These are phyloP conservation scores for Amphimallon solstitiale DNA, from an alignment of 2,888 invertebrate species.

Conservation along the genomic window DNA sequence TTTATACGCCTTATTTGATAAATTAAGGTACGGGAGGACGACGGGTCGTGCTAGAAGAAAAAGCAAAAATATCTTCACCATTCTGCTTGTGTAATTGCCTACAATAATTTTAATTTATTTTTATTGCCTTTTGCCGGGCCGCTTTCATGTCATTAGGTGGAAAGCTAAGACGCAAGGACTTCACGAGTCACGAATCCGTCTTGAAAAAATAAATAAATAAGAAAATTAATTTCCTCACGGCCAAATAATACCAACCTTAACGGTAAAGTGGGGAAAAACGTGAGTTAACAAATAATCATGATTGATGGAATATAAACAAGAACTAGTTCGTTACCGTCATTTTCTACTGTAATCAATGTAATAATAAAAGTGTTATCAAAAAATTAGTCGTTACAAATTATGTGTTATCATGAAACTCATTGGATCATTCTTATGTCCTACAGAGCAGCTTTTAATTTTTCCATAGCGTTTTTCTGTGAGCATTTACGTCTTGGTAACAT, in stretches of 20 bases:
- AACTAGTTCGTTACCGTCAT: not conserved
- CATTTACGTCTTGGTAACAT: too few relatives aligned
- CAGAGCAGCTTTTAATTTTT: too few relatives aligned
- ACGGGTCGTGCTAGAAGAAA: not conserved
- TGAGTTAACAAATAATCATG: not conserved
- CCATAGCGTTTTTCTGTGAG: too few relatives aligned
- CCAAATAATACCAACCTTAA: not conserved
- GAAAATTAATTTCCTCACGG: not conserved
- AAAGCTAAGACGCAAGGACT: not conserved
- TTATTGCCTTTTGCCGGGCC: not conserved
- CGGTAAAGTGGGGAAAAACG: not conserved
- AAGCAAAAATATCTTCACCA: not conserved
- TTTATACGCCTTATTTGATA: not conserved
- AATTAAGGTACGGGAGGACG: too few relatives aligned
- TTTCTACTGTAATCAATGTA: not conserved
- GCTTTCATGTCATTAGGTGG: not conserved
- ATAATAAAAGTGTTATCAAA: too few relatives aligned
- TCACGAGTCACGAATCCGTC: not conserved
- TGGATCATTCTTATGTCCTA: too few relatives aligned
- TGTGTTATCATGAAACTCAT: too few relatives aligned
- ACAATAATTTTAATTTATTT: slow-evolving; percentile 15
- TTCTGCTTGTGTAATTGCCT: not conserved
- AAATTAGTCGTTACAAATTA: too few relatives aligned
- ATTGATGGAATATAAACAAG: slow-evolving; percentile 16
- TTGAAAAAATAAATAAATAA: not conserved